Evolutionary conservation across 2,797 vertebrate genomes (phyloP), one percentile per base, ranked within the genome.

Genomic region (Sebastes steindachneri): DNA sequence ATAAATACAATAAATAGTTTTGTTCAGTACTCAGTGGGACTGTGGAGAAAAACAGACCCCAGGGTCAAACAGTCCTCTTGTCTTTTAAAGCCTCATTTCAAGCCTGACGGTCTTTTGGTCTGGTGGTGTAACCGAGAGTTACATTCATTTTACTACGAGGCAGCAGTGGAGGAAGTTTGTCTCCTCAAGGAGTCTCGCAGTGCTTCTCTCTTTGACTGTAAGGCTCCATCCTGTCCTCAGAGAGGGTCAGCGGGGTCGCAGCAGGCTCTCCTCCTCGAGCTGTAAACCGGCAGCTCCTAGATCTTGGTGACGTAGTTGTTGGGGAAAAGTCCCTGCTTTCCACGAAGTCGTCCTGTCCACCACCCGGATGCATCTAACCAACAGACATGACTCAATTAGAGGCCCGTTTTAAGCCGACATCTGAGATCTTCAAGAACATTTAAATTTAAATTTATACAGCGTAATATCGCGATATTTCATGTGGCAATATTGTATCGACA

Each of bases 1-100:
- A 97, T 98, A 98, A 98, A 98, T 98, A 98, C 77, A 99, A 99
- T 99, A 99, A 99, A 99, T 99, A 98, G 96, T 89, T 95, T 96
- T 95, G 95, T 96, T 96, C 96, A 94, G 92, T 93, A 95, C 94
- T 96, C 94, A 83, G 77, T 59, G 88, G 91, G 92, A 83, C 89
- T 84, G 87, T 73, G 79, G 84, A 87, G 85, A 69, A 68, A 68
- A 79, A 70, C 68, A 88, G 80, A 64, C 90, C 93, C 92, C 81
- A 66, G 85, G 90, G 93, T 93, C 89, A 90, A 79, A 88, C 68
- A 80, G 85, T 91, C 88, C 84, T 82, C 73, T 82, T 68, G 74
- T 91, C 77, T 84, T 75, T 76, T 51, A 69, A 79, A 88, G 86
- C 79, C 86, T 82, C 58, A 35, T 80, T 82, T 85, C 62, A 78